Base-by-base conservation (phyloP, 2,888 invertebrate species). In the Polyommatus iphigenia region DNA sequence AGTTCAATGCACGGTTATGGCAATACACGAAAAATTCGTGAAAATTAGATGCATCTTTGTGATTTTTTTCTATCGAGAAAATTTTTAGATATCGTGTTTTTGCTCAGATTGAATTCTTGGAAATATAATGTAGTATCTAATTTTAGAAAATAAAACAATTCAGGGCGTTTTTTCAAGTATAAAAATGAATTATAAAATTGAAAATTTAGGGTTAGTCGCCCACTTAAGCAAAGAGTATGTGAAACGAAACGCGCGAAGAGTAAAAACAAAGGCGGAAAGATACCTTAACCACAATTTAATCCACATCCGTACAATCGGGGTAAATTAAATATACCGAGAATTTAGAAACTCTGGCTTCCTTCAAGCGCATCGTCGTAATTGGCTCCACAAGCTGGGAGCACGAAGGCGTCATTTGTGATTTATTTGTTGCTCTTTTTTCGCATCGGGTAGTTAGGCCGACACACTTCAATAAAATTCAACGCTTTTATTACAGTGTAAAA, bases 321-420 rank as follows among this genome's bases (percentile, higher is more conserved):
- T 91, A 89, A 92, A 93, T 91, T 91, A 92, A 92, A 92, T 90
- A 92, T 91, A 93, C 91, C 90, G 91, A 93, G 93, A 93, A 93
- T 93, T 93, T 94, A 94, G 94, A 93, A 93, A 94, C 91, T 92
- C 72, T 91, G 90, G 90, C 92, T 93, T 93, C 91, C 92, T 92
- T 91, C 91, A 91, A 93, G 93, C 93, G 93, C 90, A 92, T 89
- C 93, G 91, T 85, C 83, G 89, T 94, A 94, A 94, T 93, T 93
- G 93, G 91, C 91, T 88, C 89, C 89, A 88, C 89, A 87, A 86
- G 88, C 87, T 89, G 87, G 87, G 87, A 92, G 88, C 89, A 91
- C 89, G 88, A 89, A 89, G 88, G 87, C 88, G 89, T 89, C 87
- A 87, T 87, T 87, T 87, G 86, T 89, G 91, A 91, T 91, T 89